Percentiles rank a stretch among this genome's conserved stretches.
These are phyloP conservation scores for Dasyurus viverrinus DNA, from an alignment of 2,113 vertebrate genomes.

Conservation along the genomic window DNA sequence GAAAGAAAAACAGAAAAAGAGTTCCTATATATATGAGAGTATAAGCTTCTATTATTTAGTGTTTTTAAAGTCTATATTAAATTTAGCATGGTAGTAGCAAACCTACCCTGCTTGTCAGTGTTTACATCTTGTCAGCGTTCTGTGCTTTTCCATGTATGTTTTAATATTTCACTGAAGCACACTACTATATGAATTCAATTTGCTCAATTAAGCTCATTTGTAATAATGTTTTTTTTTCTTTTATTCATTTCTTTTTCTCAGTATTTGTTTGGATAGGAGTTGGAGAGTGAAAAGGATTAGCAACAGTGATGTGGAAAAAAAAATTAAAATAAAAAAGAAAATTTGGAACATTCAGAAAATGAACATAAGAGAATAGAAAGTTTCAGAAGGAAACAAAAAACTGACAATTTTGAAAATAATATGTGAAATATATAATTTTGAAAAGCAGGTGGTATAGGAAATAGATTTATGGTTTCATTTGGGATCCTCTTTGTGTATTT, in stretches of 20 bases:
- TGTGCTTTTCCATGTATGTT: neutral
- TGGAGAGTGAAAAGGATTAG: neutral
- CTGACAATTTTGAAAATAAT: neutral
- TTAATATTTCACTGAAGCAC: neutral
- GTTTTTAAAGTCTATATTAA: neutral
- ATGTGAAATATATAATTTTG: too few species aligned
- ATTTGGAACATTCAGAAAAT: neutral
- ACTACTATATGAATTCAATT: neutral
- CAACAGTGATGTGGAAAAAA: too few species aligned
- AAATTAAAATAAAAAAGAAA: neutral
- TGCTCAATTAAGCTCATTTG: neutral
- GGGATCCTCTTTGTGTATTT: too few species aligned
- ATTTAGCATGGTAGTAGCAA: neutral
- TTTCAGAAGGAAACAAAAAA: neutral
- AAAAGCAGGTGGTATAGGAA: too few species aligned
- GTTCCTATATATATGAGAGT: neutral
- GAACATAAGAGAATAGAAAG: neutral
- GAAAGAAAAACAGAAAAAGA: neutral
- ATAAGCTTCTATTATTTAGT: neutral
- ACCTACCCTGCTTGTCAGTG: neutral
- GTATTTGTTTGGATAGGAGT: neutral
- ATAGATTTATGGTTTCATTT: too few species aligned
- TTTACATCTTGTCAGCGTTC: neutral
- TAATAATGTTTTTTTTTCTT: neutral
- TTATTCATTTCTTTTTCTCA: too few species aligned